Evolutionary conservation across 2,888 invertebrate genomes (phyloP).

Genomic region (Chloroclystis v-ata): DNA sequence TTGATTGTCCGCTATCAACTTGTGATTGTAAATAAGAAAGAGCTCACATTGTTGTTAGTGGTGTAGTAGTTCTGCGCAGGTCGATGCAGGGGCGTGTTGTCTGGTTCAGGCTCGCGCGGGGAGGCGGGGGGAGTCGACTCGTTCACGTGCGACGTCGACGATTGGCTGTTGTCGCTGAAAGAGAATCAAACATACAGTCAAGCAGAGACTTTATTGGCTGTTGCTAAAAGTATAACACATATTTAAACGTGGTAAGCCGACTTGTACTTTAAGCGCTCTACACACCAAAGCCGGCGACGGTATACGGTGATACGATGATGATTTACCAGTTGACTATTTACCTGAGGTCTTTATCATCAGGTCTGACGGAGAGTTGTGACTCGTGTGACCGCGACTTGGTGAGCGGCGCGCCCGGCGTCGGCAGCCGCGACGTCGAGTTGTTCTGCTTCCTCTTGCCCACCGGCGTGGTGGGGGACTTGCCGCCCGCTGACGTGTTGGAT

Average conservation of each 20-base stretch:
- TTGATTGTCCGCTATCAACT: too few relatives aligned
- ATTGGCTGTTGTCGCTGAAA: conserved; percentile 65
- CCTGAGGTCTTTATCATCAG: conserved; percentile 63
- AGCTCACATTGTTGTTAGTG: conserved; percentile 51
- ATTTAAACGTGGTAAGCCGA: too few relatives aligned
- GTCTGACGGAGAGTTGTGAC: conserved; percentile 85
- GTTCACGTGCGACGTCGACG: conserved; percentile 47
- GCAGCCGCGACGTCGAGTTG: conserved; percentile 76
- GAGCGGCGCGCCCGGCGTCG: conserved; percentile 89
- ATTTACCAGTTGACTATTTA: too few relatives aligned
- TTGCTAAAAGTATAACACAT: too few relatives aligned
- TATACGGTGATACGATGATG: too few relatives aligned
- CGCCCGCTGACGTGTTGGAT: conserved; percentile 45
- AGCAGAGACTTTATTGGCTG: too few relatives aligned
- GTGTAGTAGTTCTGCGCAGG: conserved; percentile 34
- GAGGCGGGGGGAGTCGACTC: conserved; percentile 43
- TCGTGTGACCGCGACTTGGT: conserved; percentile 96
- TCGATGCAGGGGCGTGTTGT: conserved; percentile 36
- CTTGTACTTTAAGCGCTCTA: too few relatives aligned
- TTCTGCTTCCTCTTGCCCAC: conserved; percentile 85
- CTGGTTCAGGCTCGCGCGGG: conserved; percentile 36
- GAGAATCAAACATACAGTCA: too few relatives aligned
- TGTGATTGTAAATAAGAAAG: not conserved
- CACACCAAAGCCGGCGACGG: too few relatives aligned
- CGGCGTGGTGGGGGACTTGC: conserved; percentile 88